A percentile compares a stretch with the other conserved stretches of the same genome.
These are phyloP conservation scores for Exephanes ischioxanthus DNA, from an alignment of 2,888 invertebrate species.

Conservation along the genomic window DNA sequence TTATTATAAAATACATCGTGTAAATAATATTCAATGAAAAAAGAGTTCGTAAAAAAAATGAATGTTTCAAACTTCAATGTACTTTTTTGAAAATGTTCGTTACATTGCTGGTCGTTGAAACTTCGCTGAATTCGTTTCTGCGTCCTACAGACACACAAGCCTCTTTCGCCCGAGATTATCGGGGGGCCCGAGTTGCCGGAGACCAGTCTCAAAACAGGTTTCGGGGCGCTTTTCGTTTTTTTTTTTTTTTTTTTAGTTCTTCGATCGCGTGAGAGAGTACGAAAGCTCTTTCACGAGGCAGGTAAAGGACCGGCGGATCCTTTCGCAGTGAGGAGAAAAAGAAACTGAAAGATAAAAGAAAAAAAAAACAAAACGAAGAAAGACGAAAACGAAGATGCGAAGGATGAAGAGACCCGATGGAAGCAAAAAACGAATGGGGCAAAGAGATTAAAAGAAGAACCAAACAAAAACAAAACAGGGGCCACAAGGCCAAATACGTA, in stretches of 20 bases:
- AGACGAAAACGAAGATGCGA: constrained; percentile 47
- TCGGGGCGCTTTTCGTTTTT: constrained; percentile 46
- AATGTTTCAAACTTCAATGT: not conserved
- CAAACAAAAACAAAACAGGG: constrained; percentile 21
- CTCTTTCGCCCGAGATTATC: constrained; percentile 57
- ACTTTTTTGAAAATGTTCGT: not conserved
- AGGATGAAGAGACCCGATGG: constrained; percentile 42
- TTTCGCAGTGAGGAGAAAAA: constrained; percentile 35
- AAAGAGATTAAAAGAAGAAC: constrained; percentile 57
- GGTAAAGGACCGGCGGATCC: constrained; percentile 67
- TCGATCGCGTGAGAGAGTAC: constrained; percentile 66
- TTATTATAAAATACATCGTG: not conserved
- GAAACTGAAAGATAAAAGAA: not conserved
- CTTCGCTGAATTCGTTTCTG: constrained; percentile 48
- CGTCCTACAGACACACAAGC: constrained; percentile 64
- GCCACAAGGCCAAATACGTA: constrained; percentile 68
- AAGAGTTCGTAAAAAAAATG: not conserved
- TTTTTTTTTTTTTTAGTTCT: not conserved
- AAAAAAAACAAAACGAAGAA: constrained; percentile 7
- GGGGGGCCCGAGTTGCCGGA: constrained; percentile 39
- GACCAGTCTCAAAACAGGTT: constrained; percentile 68
- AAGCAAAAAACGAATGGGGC: constrained; percentile 44
- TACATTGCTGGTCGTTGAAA: constrained; percentile 9
- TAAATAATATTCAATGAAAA: not conserved
- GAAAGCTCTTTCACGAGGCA: constrained; percentile 64